Evolutionary conservation across 2,888 invertebrate genomes (phyloP).

Genomic region (Leptopilina myrica): DNA sequence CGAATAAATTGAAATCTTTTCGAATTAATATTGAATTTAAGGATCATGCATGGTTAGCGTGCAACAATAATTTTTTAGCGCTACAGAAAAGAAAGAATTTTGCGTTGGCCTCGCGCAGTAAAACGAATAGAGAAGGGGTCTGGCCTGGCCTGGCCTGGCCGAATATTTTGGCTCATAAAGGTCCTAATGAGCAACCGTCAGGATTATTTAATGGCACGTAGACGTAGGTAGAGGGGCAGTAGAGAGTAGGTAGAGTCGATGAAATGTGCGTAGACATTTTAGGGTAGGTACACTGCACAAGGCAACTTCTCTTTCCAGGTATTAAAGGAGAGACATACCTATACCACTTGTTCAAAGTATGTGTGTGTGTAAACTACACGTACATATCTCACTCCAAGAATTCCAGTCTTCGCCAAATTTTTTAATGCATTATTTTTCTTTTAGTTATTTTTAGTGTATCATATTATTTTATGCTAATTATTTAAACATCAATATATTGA

Average conservation of each 20-base stretch:
- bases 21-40: no score
- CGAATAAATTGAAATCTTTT: no score
- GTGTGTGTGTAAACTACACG: conserved; percentile 19
- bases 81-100: not conserved
- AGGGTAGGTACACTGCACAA: conserved; percentile 56
- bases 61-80: no score
- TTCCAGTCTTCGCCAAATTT: no score
- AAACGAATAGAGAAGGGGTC: conserved; percentile 23
- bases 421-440: no score
- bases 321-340: conserved; percentile 56
- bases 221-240: conserved; percentile 36
- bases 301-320: conserved; percentile 61
- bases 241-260: conserved; percentile 9
- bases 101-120: conserved; percentile 20
- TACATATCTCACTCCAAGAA: conserved; percentile 2
- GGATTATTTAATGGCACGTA: conserved; percentile 73
- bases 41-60: no score
- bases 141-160: conserved; percentile 53
- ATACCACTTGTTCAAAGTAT: not conserved
- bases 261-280: conserved; percentile 29
- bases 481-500: no score
- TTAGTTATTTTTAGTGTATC: no score
- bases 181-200: conserved; percentile 71
- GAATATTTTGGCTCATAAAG: conserved; percentile 72
- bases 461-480: no score